Percentiles rank a stretch among this genome's conserved stretches.
phyloP scores from a whole-genome alignment of 1,140 invertebrate genomes.

The Mya arenaria region DNA sequence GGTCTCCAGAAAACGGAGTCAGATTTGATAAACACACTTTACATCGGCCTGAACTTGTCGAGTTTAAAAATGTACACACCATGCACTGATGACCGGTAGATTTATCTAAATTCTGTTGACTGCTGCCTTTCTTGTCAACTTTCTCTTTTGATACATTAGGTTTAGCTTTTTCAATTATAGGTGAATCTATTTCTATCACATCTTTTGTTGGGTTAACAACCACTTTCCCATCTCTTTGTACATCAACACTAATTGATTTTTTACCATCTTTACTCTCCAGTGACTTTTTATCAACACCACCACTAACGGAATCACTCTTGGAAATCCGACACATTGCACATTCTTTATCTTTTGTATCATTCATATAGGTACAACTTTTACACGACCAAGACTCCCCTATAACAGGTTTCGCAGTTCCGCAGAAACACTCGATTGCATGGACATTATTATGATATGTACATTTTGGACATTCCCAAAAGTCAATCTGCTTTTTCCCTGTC shows the following conservation, averaged over 20 bases:
- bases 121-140: no score
- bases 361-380: constrained; percentile 13
- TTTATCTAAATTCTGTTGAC: no score
- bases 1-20: neutral
- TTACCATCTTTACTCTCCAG: constrained; percentile 29
- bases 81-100: constrained; percentile 87
- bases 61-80: constrained; percentile 82
- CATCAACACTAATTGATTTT: no score
- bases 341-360: constrained; percentile 29
- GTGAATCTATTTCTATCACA: constrained; percentile 82
- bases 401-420: neutral
- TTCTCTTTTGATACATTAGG: constrained; percentile 54
- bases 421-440: neutral
- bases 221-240: no score
- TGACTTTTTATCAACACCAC: constrained; percentile 45
- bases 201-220: no score
- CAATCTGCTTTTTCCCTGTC: neutral
- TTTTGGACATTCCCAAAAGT: constrained; percentile 61
- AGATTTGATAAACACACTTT: constrained; percentile 61
- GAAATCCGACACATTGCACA: neutral
- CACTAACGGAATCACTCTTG: neutral
- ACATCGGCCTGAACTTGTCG: constrained; percentile 50
- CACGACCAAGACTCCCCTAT: constrained; percentile 4
- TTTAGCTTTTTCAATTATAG: constrained; percentile 76
- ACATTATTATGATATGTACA: no score